Base-by-base conservation (phyloP, 2,888 invertebrate species). In the Drosophila setosimentum region DNA sequence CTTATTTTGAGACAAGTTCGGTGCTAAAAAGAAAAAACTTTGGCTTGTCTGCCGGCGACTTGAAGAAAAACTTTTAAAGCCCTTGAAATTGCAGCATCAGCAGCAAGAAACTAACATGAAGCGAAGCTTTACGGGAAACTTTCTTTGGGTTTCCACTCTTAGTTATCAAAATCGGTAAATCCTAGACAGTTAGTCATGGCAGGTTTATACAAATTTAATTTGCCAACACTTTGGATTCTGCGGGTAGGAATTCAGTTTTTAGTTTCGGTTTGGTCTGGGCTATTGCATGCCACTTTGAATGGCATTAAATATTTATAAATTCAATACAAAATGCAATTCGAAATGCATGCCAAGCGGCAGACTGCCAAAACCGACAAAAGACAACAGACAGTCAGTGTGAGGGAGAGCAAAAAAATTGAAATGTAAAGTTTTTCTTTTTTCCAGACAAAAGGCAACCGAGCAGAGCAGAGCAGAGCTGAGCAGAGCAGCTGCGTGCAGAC, bases 221-320 rank as follows among this genome's bases (percentile, higher is more conserved):
- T 70, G 72, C 69, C 74, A 85, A 83, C 82, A 76, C 87, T 70
- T 81, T 58, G 32, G 68, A 40, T n/a, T n/a, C 30, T 37, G 37
- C 37, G 55, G 76, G 82, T 68, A 76, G 57, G 29, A 62, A 48
- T 57, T 57, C 30, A 49, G 68, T 49, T 76, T 61, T 64, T 35
- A 40, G 32, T 53, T 58, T 61, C 30, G 68, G 35, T 50, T 70
- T 55, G 64, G 65, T 68, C 68, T 71, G 72, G 64, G 60, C 64
- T 75, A 76, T 83, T 83, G 88, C 88, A 89, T 87, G 90, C 89
- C 80, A 88, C 87, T 79, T 83, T 80, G 80, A 88, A 83, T 83
- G 73, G 80, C 90, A 92, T 92, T 92, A 92, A 92, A 92, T 92
- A 92, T 92, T 92, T 92, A 92, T 92, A 91, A 90, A 92, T 92